Conservation (phyloP, 2,113 vertebrate genomes). For the Sylvilagus bachmani region DNA sequence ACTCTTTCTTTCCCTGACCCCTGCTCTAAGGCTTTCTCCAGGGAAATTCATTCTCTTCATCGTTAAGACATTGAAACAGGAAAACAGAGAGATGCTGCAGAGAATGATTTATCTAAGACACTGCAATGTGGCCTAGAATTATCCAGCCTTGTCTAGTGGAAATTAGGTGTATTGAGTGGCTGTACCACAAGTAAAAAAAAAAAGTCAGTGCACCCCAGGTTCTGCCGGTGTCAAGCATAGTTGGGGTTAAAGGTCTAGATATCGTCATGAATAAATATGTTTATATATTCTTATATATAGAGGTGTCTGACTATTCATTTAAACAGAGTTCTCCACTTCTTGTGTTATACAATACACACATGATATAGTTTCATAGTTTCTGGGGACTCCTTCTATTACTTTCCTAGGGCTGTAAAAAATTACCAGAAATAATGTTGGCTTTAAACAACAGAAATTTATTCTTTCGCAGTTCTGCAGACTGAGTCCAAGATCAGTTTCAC, state of each 20-base stretch:
- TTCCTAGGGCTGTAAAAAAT: background rate
- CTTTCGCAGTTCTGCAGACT: background rate
- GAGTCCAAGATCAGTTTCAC: background rate
- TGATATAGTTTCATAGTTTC: background rate
- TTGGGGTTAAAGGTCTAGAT: background rate
- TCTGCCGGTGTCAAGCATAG: background rate
- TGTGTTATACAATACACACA: background rate
- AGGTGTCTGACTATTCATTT: background rate
- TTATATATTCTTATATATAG: too few relatives aligned
- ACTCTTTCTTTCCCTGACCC: too few relatives aligned
- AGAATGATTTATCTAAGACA: background rate
- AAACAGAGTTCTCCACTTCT: background rate
- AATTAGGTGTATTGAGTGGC: background rate
- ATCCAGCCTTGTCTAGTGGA: background rate
- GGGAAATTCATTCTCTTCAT: background rate
- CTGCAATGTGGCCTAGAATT: background rate
- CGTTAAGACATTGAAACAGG: background rate
- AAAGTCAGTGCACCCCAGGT: background rate
- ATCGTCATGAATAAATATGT: background rate
- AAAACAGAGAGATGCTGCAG: background rate
- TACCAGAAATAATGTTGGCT: background rate
- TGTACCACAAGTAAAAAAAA: rapidly evolving
- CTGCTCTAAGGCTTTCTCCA: background rate
- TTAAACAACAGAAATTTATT: background rate
- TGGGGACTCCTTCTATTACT: background rate